Percentiles rank a stretch among this genome's conserved stretches.
Evolutionary conservation across 2,113 vertebrate genomes (phyloP).

Genomic region (Scopus umbretta): DNA sequence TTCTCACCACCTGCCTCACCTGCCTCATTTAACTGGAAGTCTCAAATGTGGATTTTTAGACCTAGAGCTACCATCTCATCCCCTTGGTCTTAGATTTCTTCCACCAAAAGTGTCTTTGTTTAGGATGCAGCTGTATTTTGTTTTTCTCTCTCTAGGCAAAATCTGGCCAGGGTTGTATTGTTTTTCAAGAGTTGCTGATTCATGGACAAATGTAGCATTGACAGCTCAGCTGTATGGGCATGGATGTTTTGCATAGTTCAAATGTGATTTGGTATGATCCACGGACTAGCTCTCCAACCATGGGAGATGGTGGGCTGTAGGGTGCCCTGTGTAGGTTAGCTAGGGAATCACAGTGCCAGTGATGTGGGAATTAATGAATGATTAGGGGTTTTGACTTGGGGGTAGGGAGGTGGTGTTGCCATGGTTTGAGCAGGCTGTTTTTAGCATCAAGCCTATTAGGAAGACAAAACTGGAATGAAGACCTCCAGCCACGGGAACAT

Average conservation of each 20-base stretch:
- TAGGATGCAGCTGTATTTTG: not conserved
- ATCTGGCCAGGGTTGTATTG: not conserved
- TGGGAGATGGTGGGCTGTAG: fast-evolving
- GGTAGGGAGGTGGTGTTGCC: not conserved
- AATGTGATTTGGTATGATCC: not conserved
- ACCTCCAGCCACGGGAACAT: not conserved
- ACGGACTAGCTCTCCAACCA: not conserved
- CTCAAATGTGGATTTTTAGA: not conserved
- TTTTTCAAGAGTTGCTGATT: not conserved
- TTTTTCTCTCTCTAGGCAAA: not conserved
- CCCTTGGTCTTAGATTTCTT: not conserved
- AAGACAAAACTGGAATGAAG: not conserved
- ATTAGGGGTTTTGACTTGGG: not conserved
- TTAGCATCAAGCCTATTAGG: not conserved
- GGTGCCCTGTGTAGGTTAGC: not conserved
- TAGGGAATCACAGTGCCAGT: not conserved
- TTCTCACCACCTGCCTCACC: not conserved
- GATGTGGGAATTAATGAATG: not conserved
- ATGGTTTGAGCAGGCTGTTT: not conserved
- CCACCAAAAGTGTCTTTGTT: not conserved
- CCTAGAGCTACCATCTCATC: not conserved
- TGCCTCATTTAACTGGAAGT: not conserved
- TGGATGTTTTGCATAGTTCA: not conserved
- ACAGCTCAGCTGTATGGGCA: not conserved
- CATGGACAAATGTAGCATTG: not conserved